Conservation (phyloP, 2,113 vertebrate species). For the Nesogale talazaci region DNA sequence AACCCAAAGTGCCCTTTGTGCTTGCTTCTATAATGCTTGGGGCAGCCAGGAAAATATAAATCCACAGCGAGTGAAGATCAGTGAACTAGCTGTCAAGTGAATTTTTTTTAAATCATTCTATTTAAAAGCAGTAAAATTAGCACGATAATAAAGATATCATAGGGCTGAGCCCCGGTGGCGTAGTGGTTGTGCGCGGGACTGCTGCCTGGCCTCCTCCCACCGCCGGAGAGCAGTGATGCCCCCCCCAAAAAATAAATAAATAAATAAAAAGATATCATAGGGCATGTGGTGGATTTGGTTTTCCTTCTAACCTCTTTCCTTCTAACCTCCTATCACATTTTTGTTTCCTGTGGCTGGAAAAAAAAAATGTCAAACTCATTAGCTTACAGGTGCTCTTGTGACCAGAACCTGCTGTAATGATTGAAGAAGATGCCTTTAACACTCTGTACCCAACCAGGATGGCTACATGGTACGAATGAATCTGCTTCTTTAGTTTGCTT, state of each 20-base stretch:
- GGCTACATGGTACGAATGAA: neutral
- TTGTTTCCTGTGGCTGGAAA: neutral
- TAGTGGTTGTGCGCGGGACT: too few species aligned
- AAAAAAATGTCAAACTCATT: neutral
- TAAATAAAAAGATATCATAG: neutral
- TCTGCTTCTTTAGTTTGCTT: conserved; percentile 21
- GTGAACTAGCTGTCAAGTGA: neutral
- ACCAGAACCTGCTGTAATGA: neutral
- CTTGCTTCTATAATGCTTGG: neutral
- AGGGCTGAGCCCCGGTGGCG: too few species aligned
- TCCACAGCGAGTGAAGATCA: neutral
- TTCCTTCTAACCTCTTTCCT: conserved; percentile 21
- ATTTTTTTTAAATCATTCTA: neutral
- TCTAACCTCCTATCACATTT: neutral
- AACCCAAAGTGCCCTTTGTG: neutral
- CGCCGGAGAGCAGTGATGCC: too few species aligned
- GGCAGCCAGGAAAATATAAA: neutral
- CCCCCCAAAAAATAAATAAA: too few species aligned
- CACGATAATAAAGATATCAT: neutral
- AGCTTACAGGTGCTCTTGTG: neutral
- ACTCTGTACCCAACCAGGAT: neutral
- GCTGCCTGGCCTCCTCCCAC: too few species aligned
- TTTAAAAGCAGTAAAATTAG: conserved; percentile 55
- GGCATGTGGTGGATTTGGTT: neutral
- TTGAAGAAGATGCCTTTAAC: neutral